phyloP scores from a whole-genome alignment of 2,797 vertebrate genomes.

The Gymnocypris eckloni region DNA sequence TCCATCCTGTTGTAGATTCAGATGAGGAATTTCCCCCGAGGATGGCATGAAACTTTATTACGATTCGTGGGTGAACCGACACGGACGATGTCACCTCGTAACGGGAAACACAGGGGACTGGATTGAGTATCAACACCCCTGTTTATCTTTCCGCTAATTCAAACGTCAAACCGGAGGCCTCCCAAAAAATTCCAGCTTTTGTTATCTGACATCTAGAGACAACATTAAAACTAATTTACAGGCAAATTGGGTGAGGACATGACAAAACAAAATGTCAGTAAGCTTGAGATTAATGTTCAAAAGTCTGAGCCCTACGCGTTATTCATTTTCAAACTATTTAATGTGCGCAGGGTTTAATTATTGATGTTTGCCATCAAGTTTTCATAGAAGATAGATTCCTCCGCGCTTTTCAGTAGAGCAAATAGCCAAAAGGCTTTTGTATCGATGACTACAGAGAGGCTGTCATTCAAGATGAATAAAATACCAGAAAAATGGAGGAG shows the following conservation, averaged over 20 bases:
- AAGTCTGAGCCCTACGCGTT: conserved; percentile 8
- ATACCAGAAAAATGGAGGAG: conserved; percentile 1
- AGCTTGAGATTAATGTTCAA: conserved; percentile 53
- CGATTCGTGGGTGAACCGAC: neutral
- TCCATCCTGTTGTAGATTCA: conserved; percentile 23
- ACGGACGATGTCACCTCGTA: neutral
- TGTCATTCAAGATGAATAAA: conserved; percentile 25
- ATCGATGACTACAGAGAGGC: neutral
- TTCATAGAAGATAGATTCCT: conserved; percentile 35
- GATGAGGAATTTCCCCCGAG: conserved; percentile 34
- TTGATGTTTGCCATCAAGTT: conserved; percentile 35
- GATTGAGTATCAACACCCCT: conserved; percentile 27
- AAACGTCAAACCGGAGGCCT: neutral
- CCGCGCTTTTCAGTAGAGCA: conserved; percentile 42
- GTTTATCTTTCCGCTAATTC: conserved; percentile 29
- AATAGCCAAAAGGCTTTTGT: neutral
- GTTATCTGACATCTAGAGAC: conserved; percentile 52
- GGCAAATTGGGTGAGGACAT: conserved; percentile 54
- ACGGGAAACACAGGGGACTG: conserved; percentile 7
- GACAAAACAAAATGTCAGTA: conserved; percentile 52
- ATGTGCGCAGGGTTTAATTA: conserved; percentile 23
- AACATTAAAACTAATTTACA: conserved; percentile 50
- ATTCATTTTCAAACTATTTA: conserved; percentile 41
- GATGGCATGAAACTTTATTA: conserved; percentile 27
- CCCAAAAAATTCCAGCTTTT: conserved; percentile 8